A percentile compares a stretch with the other conserved stretches of the same genome.
These are phyloP conservation scores for Hippopotamus amphibius DNA, from an alignment of 2,113 vertebrate species.

Conservation along the genomic window DNA sequence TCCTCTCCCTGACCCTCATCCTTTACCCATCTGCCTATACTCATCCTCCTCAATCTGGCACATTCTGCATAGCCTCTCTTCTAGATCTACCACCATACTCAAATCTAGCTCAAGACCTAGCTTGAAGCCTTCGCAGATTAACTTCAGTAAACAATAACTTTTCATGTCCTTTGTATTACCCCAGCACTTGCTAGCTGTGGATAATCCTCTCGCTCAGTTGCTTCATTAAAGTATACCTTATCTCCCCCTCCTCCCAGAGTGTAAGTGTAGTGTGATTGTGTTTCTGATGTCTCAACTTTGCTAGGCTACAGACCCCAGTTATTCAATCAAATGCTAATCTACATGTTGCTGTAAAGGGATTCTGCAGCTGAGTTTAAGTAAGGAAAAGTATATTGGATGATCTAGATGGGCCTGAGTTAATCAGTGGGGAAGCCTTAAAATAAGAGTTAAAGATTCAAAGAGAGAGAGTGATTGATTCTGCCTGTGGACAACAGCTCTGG, in stretches of 20 bases:
- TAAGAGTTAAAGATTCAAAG: neutral
- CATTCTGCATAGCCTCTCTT: neutral
- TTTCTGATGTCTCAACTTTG: neutral
- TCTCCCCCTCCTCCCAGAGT: neutral
- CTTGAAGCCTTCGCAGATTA: neutral
- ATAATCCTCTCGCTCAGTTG: neutral
- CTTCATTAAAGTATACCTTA: neutral
- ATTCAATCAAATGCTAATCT: neutral
- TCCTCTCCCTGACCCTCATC: neutral
- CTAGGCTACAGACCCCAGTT: neutral
- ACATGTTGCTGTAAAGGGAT: neutral
- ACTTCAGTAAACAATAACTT: neutral
- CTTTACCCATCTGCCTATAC: neutral
- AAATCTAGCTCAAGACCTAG: neutral
- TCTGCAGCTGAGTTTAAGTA: neutral
- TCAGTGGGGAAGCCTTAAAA: neutral
- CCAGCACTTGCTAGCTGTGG: neutral
- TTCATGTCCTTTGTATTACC: neutral
- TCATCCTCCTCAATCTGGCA: neutral
- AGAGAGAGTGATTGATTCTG: neutral
- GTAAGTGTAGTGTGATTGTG: neutral
- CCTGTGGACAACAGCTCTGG: neutral
- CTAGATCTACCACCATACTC: neutral
- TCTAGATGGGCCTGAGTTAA: neutral
- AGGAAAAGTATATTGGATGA: neutral